Percentiles rank a stretch among this genome's conserved stretches.
Evolutionary conservation across 2,113 vertebrate genomes (phyloP).

Genomic region (Hypomesus transpacificus): DNA sequence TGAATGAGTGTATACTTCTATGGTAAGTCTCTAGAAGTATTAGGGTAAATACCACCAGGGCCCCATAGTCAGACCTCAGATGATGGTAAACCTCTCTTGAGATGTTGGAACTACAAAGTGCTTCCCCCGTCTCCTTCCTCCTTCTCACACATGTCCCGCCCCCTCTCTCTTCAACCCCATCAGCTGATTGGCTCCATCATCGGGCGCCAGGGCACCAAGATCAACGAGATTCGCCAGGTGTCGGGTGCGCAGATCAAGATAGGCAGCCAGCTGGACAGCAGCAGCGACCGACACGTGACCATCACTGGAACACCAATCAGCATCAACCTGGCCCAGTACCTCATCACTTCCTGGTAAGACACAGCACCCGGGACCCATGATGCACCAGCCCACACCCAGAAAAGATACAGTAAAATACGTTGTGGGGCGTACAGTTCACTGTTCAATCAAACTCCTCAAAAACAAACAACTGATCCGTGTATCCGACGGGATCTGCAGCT

Average conservation of each 20-base stretch:
- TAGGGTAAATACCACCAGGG: neutral
- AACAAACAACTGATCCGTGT: too few relatives aligned
- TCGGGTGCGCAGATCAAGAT: constrained; percentile 96
- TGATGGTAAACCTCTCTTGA: neutral
- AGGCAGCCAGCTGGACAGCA: constrained; percentile 88
- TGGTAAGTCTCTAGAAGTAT: too few relatives aligned
- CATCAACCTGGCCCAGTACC: constrained; percentile 94
- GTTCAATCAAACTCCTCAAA: too few relatives aligned
- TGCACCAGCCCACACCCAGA: too few relatives aligned
- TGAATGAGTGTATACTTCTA: too few relatives aligned
- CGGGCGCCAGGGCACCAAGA: constrained; percentile 92
- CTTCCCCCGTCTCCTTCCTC: neutral
- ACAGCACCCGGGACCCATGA: constrained; percentile 2
- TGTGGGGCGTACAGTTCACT: neutral
- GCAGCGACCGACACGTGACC: constrained; percentile 85
- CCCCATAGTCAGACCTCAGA: neutral
- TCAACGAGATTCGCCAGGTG: constrained; percentile 89
- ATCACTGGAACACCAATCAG: constrained; percentile 88
- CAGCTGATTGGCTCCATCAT: constrained; percentile 96
- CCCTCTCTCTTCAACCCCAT: neutral
- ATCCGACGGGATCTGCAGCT: too few relatives aligned
- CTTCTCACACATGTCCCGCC: neutral
- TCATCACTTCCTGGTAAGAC: constrained; percentile 92
- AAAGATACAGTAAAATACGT: neutral
- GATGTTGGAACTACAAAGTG: neutral